Conservation (phyloP, 2,888 invertebrate species). For the Drosophila peninsularis region DNA sequence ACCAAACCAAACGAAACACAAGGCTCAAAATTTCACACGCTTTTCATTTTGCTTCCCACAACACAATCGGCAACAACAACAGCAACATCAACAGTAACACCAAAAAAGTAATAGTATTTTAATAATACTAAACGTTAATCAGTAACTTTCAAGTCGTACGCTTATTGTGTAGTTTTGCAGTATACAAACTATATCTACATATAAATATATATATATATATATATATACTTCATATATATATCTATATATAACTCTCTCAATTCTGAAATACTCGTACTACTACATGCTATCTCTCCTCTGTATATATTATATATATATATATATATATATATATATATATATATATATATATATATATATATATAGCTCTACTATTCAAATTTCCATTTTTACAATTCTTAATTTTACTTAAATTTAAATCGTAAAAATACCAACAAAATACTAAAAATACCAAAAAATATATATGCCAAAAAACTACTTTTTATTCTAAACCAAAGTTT, state of each 20-base stretch:
- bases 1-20: conserved; percentile 1
- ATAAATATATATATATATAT: conserved; percentile 15
- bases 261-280: conserved; percentile 19
- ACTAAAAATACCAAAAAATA: conserved; percentile 20
- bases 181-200: conserved; percentile 50
- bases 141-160: conserved; percentile 51
- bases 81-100: conserved; percentile 10
- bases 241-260: conserved; percentile 34
- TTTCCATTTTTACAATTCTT: conserved; percentile 34
- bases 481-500: conserved; percentile 37
- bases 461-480: conserved; percentile 9
- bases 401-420: conserved; percentile 33
- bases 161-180: conserved; percentile 75
- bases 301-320: conserved; percentile 2
- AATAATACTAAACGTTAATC: conserved; percentile 18
- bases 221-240: conserved; percentile 33
- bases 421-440: conserved; percentile 31
- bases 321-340: conserved; percentile 17
- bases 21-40: conserved; percentile 10
- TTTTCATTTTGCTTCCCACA: conserved; percentile 2
- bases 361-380: conserved; percentile 30
- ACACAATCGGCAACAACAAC: conserved; percentile 18
- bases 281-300: conserved; percentile 31
- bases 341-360: conserved; percentile 1
- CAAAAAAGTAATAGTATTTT: conserved; percentile 11